A percentile compares a stretch with the other conserved stretches of the same genome.
phyloP scores from a whole-genome alignment of 2,113 vertebrate species.

The Chelonoidis abingdonii region DNA sequence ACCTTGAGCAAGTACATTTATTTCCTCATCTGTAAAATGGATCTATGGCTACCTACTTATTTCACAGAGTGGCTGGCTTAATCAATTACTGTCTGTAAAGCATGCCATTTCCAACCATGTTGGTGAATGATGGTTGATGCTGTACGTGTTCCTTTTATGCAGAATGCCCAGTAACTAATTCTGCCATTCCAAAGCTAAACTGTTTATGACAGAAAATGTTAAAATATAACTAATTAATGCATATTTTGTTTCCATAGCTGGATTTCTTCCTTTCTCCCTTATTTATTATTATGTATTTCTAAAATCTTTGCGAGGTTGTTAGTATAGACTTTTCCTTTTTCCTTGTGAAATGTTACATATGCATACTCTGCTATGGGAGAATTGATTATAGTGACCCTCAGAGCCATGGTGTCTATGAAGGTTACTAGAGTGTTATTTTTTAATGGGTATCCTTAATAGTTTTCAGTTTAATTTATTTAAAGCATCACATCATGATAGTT shows the following conservation, averaged over 20 bases:
- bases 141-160: neutral
- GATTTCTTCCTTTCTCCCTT: neutral
- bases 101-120: rapidly evolving
- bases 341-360: slow-evolving; percentile 19
- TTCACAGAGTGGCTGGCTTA: neutral
- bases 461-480: slow-evolving; percentile 68
- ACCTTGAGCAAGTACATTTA: neutral
- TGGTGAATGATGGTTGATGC: neutral
- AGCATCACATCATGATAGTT: slow-evolving; percentile 43
- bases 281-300: neutral
- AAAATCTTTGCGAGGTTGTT: slow-evolving; percentile 28
- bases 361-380: neutral
- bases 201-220: neutral
- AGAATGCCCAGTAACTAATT: neutral
- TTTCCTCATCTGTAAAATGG: neutral
- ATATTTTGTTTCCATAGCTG: neutral
- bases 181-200: neutral
- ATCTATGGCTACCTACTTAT: neutral
- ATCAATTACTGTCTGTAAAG: neutral
- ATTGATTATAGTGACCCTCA: slow-evolving; percentile 30
- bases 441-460: slow-evolving; percentile 51
- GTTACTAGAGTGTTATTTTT: slow-evolving; percentile 69
- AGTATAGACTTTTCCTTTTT: slow-evolving; percentile 26
- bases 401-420: slow-evolving; percentile 13
- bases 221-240: neutral